Conservation (phyloP, 2,113 vertebrate genomes). For the Xenotilapia flavipinnis region DNA sequence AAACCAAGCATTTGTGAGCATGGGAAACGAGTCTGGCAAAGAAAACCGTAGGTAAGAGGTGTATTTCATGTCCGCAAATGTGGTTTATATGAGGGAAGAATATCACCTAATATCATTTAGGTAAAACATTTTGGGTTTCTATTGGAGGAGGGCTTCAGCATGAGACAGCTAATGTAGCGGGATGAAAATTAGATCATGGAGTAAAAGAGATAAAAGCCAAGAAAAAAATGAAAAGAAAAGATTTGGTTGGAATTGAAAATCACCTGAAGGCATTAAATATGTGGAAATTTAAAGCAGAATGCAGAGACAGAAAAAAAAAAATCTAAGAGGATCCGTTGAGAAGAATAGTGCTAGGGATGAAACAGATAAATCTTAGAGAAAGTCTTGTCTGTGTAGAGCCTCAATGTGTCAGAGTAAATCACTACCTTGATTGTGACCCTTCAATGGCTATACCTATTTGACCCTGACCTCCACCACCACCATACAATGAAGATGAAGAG, state of each 20-base stretch:
- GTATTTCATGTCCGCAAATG: background rate
- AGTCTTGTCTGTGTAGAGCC: background rate
- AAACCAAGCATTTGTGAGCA: background rate
- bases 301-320: background rate
- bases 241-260: background rate
- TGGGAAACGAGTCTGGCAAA: background rate
- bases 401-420: background rate
- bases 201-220: background rate
- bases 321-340: background rate
- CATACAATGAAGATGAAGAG: background rate
- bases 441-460: background rate
- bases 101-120: background rate
- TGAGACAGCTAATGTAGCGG: background rate
- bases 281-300: background rate
- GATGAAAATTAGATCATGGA: background rate
- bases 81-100: background rate
- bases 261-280: background rate
- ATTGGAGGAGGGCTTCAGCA: background rate
- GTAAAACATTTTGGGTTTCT: background rate
- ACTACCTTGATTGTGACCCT: fast-evolving
- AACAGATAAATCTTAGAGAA: background rate
- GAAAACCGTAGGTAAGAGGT: background rate
- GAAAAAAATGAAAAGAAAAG: background rate
- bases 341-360: background rate
- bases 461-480: background rate